Evolutionary conservation across 2,888 invertebrate species (phyloP).

Genomic region (Drosophila rellima): DNA sequence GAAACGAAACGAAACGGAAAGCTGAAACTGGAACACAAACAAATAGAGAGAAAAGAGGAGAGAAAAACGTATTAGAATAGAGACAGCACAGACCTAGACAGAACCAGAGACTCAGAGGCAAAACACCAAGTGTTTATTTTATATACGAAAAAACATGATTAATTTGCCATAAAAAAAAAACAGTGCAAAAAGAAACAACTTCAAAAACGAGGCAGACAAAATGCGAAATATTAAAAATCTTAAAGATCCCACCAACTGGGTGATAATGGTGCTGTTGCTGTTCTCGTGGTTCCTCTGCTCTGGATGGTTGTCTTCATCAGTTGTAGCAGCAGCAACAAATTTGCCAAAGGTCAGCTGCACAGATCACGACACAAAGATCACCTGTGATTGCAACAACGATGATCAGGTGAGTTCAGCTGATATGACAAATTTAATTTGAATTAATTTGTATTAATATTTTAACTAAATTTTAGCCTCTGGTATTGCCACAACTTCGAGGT

Average conservation of each 20-base stretch:
- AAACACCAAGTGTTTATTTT: constrained; percentile 16
- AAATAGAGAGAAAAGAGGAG: constrained; percentile 4
- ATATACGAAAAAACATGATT: constrained; percentile 25
- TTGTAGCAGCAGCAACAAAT: constrained; percentile 4
- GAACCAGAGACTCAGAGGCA: constrained; percentile 8
- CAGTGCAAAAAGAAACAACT: not conserved
- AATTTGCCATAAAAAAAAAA: constrained; percentile 28
- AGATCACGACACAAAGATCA: constrained; percentile 83
- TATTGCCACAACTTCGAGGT: constrained; percentile 86
- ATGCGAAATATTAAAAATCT: constrained; percentile 73
- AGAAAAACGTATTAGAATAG: constrained; percentile 32
- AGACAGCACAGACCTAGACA: constrained; percentile 15
- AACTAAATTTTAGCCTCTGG: no score
- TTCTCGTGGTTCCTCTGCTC: constrained; percentile 25
- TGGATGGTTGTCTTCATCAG: constrained; percentile 15
- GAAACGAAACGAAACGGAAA: constrained; percentile 22
- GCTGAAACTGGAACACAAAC: constrained; percentile 22
- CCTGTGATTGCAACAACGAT: constrained; percentile 84
- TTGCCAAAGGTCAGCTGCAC: constrained; percentile 79
- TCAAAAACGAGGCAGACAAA: constrained; percentile 34
- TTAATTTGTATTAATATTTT: no score
- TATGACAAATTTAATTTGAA: no score
- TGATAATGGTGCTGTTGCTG: constrained; percentile 4
- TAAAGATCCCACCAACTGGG: constrained; percentile 66
- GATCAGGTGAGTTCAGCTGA: constrained; percentile 82